phyloP scores from a whole-genome alignment of 2,113 vertebrate species.

The Anhinga anhinga region DNA sequence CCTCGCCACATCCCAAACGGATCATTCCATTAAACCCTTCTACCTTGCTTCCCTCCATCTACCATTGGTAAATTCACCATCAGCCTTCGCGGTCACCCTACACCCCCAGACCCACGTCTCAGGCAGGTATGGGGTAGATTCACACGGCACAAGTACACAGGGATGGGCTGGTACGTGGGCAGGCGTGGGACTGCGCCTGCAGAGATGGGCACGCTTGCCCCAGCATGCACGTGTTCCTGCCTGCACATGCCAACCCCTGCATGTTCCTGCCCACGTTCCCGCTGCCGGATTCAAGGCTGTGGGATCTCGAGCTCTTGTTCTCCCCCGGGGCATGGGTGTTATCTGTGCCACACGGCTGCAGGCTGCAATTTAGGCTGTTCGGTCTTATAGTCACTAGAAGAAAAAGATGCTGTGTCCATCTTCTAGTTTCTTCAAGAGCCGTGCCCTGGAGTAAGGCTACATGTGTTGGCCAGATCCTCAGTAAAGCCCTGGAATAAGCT shows the following conservation, averaged over 20 bases:
- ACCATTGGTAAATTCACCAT: not conserved
- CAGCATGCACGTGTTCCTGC: slow-evolving; percentile 10
- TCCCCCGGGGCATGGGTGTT: not conserved
- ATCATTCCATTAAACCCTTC: not conserved
- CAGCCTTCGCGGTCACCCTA: fast-evolving
- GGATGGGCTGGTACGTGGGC: not conserved
- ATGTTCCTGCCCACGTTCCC: not conserved
- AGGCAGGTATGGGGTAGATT: not conserved
- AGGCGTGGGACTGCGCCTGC: not conserved
- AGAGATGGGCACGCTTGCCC: not conserved
- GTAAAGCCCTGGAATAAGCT: slow-evolving; percentile 18
- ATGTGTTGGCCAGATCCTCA: not conserved
- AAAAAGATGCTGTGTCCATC: not conserved
- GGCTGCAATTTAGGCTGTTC: not conserved
- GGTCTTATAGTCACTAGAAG: not conserved
- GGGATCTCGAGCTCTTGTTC: not conserved
- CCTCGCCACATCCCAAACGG: fast-evolving
- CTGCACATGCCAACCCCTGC: slow-evolving; percentile 37
- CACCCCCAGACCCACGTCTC: not conserved
- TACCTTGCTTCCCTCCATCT: not conserved
- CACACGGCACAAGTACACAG: fast-evolving
- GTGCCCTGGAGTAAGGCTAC: not conserved
- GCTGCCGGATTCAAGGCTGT: not conserved
- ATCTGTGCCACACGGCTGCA: not conserved
- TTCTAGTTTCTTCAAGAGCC: not conserved